Percentiles rank a stretch among this genome's conserved stretches.
phyloP scores from a whole-genome alignment of 2,888 invertebrate genomes.

The Drosophila prostipennis region DNA sequence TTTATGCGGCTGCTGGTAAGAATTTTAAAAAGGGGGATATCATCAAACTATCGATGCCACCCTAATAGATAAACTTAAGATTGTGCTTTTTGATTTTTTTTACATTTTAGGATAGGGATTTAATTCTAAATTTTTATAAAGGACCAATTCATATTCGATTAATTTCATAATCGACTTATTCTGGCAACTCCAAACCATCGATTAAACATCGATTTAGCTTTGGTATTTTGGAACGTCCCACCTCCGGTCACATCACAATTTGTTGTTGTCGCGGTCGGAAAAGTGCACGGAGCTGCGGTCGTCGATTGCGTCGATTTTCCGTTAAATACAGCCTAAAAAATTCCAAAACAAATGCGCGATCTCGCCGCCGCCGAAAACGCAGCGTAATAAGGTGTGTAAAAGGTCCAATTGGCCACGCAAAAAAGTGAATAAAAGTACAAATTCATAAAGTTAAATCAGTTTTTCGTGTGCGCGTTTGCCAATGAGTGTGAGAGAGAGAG shows the following conservation, averaged over 20 bases:
- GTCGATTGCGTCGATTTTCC: slow-evolving; percentile 49
- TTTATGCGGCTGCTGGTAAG: no score
- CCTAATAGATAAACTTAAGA: no score
- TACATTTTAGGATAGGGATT: no score
- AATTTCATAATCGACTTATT: neutral
- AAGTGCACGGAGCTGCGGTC: slow-evolving; percentile 63
- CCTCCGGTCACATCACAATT: slow-evolving; percentile 5
- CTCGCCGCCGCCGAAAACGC: slow-evolving; percentile 44
- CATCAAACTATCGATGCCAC: no score
- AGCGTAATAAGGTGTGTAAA: slow-evolving; percentile 57
- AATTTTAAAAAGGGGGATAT: no score
- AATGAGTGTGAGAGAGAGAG: slow-evolving; percentile 25
- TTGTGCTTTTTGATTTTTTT: no score
- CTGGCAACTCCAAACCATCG: neutral
- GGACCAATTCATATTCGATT: no score
- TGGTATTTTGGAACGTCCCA: neutral
- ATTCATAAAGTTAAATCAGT: slow-evolving; percentile 19
- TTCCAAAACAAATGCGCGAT: slow-evolving; percentile 72
- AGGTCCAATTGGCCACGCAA: slow-evolving; percentile 15
- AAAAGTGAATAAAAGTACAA: slow-evolving; percentile 15
- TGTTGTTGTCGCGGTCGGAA: slow-evolving; percentile 30
- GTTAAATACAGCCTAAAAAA: slow-evolving; percentile 26
- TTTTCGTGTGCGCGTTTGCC: slow-evolving; percentile 35
- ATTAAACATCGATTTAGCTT: neutral
- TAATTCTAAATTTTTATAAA: no score